Conservation (phyloP, 2,113 vertebrate genomes). For the Laticauda laticaudata region DNA sequence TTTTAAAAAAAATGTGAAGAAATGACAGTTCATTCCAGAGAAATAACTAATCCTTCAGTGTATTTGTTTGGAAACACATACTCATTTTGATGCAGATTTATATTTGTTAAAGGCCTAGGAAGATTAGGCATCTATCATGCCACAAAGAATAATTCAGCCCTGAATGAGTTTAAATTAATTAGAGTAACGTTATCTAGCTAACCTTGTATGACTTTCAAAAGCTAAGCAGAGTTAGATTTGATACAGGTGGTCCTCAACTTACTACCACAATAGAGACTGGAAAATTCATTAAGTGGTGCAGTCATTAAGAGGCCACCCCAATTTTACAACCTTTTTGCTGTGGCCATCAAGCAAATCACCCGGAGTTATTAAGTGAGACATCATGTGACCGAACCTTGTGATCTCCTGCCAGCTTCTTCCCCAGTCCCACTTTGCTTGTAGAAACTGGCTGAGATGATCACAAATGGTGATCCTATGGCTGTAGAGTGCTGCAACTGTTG, state of each 20-base stretch:
- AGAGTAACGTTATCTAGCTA: background rate
- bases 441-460: too few species aligned
- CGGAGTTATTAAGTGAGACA: too few species aligned
- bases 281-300: too few species aligned
- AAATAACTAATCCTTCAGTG: background rate
- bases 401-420: too few species aligned
- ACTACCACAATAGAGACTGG: too few species aligned
- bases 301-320: too few species aligned
- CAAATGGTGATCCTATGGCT: too few species aligned
- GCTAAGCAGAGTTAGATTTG: background rate
- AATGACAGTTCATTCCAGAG: background rate
- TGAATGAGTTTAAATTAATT: background rate
- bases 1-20: background rate
- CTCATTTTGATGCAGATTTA: background rate
- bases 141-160: background rate
- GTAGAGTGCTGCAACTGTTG: too few species aligned
- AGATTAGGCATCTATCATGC: background rate
- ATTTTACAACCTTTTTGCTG: too few species aligned
- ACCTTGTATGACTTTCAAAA: background rate
- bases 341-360: too few species aligned
- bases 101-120: background rate
- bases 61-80: background rate
- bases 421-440: too few species aligned
- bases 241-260: background rate
- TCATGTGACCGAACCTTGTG: too few species aligned